These are phyloP conservation scores for Cydia splendana DNA, from an alignment of 1,140 invertebrate species.

Conservation along the genomic window DNA sequence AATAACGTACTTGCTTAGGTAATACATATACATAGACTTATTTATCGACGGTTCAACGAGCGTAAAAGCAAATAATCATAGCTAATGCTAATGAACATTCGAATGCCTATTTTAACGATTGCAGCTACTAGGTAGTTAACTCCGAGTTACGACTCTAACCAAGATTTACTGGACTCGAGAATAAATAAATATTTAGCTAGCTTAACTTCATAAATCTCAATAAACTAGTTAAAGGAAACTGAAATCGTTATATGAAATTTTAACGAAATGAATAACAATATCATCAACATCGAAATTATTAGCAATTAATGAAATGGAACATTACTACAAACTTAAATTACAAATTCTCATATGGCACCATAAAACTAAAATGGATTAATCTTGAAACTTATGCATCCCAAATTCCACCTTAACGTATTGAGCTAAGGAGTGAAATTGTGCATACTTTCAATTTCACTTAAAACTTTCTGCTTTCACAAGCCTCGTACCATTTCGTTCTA, in stretches of 20 bases:
- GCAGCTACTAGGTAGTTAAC: constrained; percentile 5
- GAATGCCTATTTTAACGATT: constrained; percentile 1
- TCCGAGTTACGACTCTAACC: neutral
- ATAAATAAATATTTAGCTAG: neutral
- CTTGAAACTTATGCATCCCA: neutral
- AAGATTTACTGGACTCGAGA: neutral
- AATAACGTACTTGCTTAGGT: neutral
- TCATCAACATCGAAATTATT: constrained; percentile 3
- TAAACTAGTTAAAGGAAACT: neutral
- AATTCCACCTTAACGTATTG: neutral
- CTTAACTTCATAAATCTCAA: constrained; percentile 2
- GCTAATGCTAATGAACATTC: constrained; percentile 1
- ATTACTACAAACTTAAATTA: constrained; percentile 3
- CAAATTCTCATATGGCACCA: neutral
- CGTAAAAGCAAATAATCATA: neutral
- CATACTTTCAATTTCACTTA: neutral
- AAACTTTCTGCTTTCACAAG: neutral
- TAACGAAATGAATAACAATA: neutral
- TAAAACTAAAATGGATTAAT: neutral
- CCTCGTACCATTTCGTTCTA: constrained; percentile 34
- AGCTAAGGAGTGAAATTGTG: neutral
- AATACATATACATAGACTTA: neutral
- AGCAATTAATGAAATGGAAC: neutral
- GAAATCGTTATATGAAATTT: neutral
- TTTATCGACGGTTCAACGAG: neutral